phyloP scores from a whole-genome alignment of 2,888 invertebrate genomes.

The Cotesia congregata region DNA sequence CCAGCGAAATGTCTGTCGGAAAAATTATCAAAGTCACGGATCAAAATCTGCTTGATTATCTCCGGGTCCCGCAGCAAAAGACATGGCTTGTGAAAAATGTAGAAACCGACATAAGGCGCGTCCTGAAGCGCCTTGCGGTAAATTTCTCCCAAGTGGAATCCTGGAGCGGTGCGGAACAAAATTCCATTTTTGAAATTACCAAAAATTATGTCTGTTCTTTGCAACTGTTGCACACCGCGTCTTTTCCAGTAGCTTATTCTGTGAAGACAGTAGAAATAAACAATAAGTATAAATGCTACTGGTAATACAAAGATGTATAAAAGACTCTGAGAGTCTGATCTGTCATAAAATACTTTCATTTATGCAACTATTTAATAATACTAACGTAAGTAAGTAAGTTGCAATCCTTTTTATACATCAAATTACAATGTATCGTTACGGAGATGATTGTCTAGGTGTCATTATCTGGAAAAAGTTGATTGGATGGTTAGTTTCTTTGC shows the following conservation, averaged over 20 bases:
- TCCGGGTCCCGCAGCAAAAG: constrained; percentile 70
- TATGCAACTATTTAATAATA: background rate
- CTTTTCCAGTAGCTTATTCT: constrained; percentile 63
- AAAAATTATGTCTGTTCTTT: constrained; percentile 54
- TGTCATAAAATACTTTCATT: background rate
- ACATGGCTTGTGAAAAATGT: constrained; percentile 71
- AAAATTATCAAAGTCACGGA: constrained; percentile 72
- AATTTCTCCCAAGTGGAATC: constrained; percentile 58
- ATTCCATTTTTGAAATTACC: constrained; percentile 62
- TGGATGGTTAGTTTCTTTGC: no score
- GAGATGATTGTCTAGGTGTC: no score
- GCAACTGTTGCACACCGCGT: constrained; percentile 58
- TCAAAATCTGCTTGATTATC: constrained; percentile 70
- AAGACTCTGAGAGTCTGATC: background rate
- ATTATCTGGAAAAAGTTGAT: no score
- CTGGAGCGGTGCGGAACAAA: constrained; percentile 59
- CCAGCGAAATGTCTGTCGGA: constrained; percentile 69
- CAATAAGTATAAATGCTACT: background rate
- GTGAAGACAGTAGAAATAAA: constrained; percentile 53
- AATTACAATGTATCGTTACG: no score
- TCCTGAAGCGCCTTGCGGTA: constrained; percentile 53
- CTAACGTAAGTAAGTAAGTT: background rate
- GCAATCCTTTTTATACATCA: background rate
- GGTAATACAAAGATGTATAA: background rate
- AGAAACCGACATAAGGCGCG: constrained; percentile 70